These are phyloP conservation scores for Drosophila hydei DNA, from an alignment of 1,140 invertebrate genomes.

Conservation along the genomic window DNA sequence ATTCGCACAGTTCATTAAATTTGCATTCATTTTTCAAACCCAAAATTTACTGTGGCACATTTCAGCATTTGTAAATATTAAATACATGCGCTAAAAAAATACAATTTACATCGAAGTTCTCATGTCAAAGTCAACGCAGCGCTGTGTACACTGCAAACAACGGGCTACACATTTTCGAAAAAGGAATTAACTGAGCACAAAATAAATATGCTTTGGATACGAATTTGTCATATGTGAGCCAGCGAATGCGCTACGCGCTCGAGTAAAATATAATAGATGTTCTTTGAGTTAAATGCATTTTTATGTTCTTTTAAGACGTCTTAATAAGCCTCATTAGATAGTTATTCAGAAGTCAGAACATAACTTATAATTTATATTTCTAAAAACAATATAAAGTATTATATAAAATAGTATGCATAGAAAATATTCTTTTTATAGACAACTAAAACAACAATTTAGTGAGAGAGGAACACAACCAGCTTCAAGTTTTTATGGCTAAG, in stretches of 20 bases:
- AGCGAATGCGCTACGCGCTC: constrained; percentile 32
- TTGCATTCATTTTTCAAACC: constrained; percentile 52
- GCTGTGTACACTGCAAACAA: constrained; percentile 59
- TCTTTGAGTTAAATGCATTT: background rate
- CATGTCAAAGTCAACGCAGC: constrained; percentile 60
- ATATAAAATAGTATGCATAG: background rate
- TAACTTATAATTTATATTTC: too few species aligned
- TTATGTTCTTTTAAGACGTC: background rate
- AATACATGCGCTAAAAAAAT: constrained; percentile 25
- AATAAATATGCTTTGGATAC: constrained; percentile 7
- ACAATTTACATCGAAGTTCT: constrained; percentile 47
- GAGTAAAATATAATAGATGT: background rate
- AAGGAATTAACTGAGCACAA: constrained; percentile 27
- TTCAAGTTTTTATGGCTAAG: background rate
- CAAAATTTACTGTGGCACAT: constrained; percentile 18
- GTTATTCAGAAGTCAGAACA: too few species aligned
- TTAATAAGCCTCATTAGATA: too few species aligned
- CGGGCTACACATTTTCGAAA: constrained; percentile 28
- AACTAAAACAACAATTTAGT: too few species aligned
- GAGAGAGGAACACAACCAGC: too few species aligned
- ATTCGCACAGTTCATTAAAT: constrained; percentile 59
- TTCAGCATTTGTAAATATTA: background rate
- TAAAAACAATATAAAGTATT: background rate
- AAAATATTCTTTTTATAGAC: too few species aligned
- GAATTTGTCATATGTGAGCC: constrained; percentile 7